Evolutionary conservation across 2,113 vertebrate genomes (phyloP).

Genomic region (Fulica atra): DNA sequence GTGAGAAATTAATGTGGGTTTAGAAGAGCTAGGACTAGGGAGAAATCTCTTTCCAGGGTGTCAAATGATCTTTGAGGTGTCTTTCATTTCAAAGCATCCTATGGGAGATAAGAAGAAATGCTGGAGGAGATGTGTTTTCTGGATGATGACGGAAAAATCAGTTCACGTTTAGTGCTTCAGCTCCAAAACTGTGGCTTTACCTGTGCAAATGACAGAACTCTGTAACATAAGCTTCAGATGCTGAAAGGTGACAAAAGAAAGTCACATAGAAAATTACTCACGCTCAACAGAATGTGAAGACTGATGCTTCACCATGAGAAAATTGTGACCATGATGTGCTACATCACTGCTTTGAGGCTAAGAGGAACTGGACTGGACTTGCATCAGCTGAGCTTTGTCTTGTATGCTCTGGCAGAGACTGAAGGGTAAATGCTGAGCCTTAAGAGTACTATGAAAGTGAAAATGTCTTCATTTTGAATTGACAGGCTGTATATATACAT

Average conservation of each 20-base stretch:
- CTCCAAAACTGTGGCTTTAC: not conserved
- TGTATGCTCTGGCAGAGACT: not conserved
- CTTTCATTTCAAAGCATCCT: not conserved
- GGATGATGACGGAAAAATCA: not conserved
- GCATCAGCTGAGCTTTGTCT: not conserved
- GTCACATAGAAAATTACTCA: not conserved
- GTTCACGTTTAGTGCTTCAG: not conserved
- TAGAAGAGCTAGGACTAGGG: not conserved
- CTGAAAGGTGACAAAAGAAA: not conserved
- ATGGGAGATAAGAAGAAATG: not conserved
- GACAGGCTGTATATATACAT: too few species aligned
- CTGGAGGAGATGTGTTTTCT: not conserved
- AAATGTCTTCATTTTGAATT: not conserved
- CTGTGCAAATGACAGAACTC: not conserved
- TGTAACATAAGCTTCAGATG: not conserved
- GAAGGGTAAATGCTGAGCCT: not conserved
- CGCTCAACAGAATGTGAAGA: rapidly evolving
- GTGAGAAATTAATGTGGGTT: not conserved
- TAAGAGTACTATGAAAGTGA: not conserved
- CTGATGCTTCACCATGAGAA: not conserved
- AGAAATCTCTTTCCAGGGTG: not conserved
- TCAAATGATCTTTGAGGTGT: not conserved
- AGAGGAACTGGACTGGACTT: not conserved
- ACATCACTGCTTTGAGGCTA: not conserved
- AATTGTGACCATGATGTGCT: not conserved